phyloP scores from a whole-genome alignment of 1,140 invertebrate genomes.

The Myzus persicae region DNA sequence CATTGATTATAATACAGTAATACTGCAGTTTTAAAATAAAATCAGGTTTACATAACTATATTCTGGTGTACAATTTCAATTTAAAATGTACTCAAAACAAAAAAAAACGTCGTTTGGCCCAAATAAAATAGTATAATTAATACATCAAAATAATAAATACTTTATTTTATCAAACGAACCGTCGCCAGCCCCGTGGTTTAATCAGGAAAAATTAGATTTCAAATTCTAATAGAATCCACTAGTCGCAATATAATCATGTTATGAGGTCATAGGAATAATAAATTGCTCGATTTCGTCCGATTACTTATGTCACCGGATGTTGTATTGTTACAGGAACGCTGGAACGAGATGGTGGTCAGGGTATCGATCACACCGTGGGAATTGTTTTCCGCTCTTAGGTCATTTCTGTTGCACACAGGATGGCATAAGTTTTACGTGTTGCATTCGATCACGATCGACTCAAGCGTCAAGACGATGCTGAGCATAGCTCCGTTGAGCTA shows the following conservation, averaged over 20 bases:
- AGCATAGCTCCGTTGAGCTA: constrained; percentile 38
- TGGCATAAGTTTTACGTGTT: constrained; percentile 50
- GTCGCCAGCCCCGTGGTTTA: background rate
- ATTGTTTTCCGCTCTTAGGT: constrained; percentile 39
- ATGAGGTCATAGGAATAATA: background rate
- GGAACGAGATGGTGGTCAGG: constrained; percentile 41
- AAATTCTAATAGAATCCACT: background rate
- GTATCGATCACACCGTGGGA: constrained; percentile 37
- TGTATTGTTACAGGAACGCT: constrained; percentile 16
- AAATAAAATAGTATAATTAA: no score
- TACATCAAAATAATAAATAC: no score
- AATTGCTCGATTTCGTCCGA: no score
- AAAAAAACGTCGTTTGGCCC: no score
- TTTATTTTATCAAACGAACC: background rate
- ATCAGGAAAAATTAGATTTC: background rate
- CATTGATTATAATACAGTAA: no score
- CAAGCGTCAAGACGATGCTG: background rate
- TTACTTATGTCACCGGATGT: background rate
- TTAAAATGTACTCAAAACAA: no score
- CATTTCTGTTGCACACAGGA: constrained; percentile 33
- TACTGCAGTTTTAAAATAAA: no score
- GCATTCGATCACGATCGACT: constrained; percentile 31
- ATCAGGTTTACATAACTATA: no score
- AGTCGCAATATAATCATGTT: no score
- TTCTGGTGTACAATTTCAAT: no score